Conservation (phyloP, 2,888 invertebrate genomes). For the Lymantria monacha region DNA sequence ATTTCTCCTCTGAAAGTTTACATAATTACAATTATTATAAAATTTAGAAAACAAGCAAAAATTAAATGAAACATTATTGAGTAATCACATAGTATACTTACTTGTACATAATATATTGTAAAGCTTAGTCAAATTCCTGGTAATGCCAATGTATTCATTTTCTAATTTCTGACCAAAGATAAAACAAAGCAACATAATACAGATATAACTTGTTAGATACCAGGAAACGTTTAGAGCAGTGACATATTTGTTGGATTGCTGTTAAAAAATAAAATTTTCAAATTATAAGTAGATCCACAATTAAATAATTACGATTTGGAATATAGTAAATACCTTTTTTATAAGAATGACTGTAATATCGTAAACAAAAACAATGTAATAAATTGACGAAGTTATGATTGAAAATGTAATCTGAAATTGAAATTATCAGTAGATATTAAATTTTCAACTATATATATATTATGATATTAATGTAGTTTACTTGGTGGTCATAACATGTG, state of each 20-base stretch:
- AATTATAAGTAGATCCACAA: too few relatives aligned
- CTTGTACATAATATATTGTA: neutral
- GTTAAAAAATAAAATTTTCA: neutral
- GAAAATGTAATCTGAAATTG: conserved; percentile 9
- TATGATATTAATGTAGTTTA: neutral
- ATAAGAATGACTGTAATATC: neutral
- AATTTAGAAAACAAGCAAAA: neutral
- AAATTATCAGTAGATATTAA: neutral
- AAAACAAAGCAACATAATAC: neutral
- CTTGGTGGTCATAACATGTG: conserved; percentile 1
- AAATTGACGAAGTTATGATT: neutral
- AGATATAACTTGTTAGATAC: neutral
- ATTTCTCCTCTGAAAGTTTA: conserved; percentile 15
- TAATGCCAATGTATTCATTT: conserved; percentile 5
- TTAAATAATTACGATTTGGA: neutral
- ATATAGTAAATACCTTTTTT: neutral
- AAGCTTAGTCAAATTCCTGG: neutral
- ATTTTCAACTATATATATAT: too few relatives aligned
- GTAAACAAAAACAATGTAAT: conserved; percentile 1
- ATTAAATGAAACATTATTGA: neutral
- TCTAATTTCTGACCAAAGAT: conserved; percentile 9
- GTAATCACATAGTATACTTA: neutral
- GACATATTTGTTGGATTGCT: neutral
- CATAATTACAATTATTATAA: neutral
- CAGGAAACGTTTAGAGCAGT: neutral